Conservation (phyloP, 2,113 vertebrate genomes). For the Amblyornis subalaris region DNA sequence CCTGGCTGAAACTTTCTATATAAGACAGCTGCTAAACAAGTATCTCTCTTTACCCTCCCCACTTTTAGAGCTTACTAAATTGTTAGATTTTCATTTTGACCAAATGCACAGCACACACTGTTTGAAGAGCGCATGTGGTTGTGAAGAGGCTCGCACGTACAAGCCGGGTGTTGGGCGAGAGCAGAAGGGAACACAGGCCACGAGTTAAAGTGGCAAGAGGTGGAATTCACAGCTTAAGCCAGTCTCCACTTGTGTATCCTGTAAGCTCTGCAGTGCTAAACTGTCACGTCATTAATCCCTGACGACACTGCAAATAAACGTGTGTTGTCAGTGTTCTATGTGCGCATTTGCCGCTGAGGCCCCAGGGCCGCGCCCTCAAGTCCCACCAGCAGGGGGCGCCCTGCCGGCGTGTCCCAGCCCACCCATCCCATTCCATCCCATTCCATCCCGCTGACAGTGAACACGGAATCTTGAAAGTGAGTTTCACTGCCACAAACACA, state of each 20-base stretch:
- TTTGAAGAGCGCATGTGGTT: neutral
- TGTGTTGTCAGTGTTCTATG: accelerated
- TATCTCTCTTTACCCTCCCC: neutral
- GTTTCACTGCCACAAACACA: neutral
- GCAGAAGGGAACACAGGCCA: neutral
- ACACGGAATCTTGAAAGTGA: neutral
- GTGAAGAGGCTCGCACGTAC: neutral
- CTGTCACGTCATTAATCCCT: neutral
- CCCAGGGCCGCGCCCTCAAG: accelerated
- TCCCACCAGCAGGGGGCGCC: neutral
- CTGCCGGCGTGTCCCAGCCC: accelerated
- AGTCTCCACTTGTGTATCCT: neutral
- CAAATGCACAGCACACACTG: accelerated
- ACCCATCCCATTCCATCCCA: neutral
- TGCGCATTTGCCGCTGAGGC: accelerated
- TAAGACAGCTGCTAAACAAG: neutral
- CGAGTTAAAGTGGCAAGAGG: neutral
- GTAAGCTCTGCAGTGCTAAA: neutral
- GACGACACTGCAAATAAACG: accelerated
- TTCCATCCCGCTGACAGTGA: neutral
- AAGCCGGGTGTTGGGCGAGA: accelerated
- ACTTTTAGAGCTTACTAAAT: neutral
- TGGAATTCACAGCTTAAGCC: neutral
- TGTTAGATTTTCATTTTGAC: neutral
- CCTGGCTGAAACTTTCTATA: neutral